Conservation (phyloP, 2,797 vertebrate species). For the Catamblyrhynchus diadema region DNA sequence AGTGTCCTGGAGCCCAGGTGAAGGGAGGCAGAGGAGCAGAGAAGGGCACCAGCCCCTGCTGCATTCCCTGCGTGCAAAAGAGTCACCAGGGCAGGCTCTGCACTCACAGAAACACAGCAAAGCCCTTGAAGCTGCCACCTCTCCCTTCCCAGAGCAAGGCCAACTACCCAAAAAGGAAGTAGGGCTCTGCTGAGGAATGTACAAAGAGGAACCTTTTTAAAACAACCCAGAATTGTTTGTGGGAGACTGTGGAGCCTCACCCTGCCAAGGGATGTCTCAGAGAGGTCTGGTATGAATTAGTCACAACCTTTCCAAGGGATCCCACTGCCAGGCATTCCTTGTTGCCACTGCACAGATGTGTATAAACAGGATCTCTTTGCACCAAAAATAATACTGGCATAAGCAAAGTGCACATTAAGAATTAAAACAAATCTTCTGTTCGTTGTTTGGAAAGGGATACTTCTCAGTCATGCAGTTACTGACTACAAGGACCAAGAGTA, state of each 20-base stretch:
- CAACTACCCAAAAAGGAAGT: background rate
- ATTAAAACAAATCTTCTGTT: background rate
- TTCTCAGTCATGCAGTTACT: background rate
- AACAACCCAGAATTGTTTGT: background rate
- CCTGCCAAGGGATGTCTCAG: background rate
- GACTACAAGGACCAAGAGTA: background rate
- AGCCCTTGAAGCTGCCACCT: background rate
- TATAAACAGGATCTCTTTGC: background rate
- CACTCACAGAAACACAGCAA: background rate
- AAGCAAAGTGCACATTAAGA: background rate
- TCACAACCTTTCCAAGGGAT: background rate
- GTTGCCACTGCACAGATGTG: background rate
- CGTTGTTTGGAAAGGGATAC: background rate
- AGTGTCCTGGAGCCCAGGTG: background rate
- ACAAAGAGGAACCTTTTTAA: background rate
- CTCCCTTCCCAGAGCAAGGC: background rate
- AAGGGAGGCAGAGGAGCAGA: background rate
- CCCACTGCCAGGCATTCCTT: background rate
- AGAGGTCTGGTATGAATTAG: background rate
- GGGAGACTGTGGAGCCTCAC: background rate
- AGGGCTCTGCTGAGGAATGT: background rate
- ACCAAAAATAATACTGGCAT: background rate
- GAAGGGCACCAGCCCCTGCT: background rate
- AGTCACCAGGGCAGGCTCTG: background rate
- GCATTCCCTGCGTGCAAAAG: accelerated